Evolutionary conservation across 2,888 invertebrate species (phyloP), one percentile per base, ranked within the genome.

Genomic region (Lathronympha strigana): DNA sequence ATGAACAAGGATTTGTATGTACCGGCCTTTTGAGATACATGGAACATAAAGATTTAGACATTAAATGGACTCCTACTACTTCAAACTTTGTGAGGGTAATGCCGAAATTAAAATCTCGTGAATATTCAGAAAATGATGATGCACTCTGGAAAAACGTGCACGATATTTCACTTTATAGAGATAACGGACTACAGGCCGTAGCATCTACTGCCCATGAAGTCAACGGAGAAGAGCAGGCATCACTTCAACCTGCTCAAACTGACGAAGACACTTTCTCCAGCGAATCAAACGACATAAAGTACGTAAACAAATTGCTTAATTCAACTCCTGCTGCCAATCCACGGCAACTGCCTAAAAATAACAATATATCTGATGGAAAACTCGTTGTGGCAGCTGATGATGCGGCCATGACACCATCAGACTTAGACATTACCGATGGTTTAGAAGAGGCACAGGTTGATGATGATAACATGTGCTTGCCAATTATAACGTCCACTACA

Each of bases 241-340:
- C 23, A 17, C 23, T 13, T 28, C n/a, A 17, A 19, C 23, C 40
- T 21, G 28, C n/a, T 8, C 31, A 6, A 13, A 11, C 25, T 4
- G 33, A 38, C 4, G 47, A 17, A 23, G 61, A 47, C 13, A n/a
- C 36, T 2, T n/a, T 15, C 43, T 53, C 36, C 36, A 1, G 19
- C 21, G 57, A 57, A 28, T n/a, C 40, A 4, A 62, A 45, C 45
- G 64, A 60, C 13, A 33, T 5, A n/a, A 70, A 69, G 6, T 72
- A 64, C 31, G 67, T 69, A 45, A 72, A 67, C 45, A 82, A 78
- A 69, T 67, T 84, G n/a, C 71, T 84, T 3, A 84, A 88, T 74
- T 72, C 76, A 28, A 85, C 78, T 73, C 91, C 91, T 38, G 91
- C 89, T 15, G 78, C 85, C 36, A 87, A 89, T 70, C 91, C 91